phyloP scores from a whole-genome alignment of 1,140 invertebrate species.

The Leptinotarsa lineolata region DNA sequence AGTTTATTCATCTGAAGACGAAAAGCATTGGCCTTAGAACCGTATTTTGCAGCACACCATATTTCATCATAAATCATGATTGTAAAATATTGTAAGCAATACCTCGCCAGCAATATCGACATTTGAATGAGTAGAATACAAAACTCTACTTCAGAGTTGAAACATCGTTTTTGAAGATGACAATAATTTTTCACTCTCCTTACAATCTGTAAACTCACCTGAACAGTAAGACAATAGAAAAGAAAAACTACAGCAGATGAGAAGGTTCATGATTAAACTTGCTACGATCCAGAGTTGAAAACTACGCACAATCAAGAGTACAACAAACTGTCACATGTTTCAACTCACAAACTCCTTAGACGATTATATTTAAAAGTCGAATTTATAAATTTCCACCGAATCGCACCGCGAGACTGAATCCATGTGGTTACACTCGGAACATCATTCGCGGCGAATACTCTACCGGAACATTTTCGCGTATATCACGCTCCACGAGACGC shows the following conservation, averaged over 20 bases:
- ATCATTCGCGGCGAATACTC: background rate
- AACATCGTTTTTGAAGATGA: no score
- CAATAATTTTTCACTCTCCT: no score
- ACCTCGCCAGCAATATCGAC: background rate
- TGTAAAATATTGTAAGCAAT: background rate
- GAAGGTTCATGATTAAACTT: slow-evolving; percentile 16
- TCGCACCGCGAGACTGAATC: background rate
- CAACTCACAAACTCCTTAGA: background rate
- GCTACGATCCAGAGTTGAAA: slow-evolving; percentile 3
- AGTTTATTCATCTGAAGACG: background rate
- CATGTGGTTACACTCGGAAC: slow-evolving; percentile 4
- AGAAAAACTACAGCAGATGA: slow-evolving; percentile 21
- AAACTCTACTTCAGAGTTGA: no score
- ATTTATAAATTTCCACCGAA: no score
- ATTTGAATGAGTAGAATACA: background rate
- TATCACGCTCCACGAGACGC: slow-evolving; percentile 28
- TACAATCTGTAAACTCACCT: slow-evolving; percentile 19
- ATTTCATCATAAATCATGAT: background rate
- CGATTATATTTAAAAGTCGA: background rate
- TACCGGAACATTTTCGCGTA: background rate
- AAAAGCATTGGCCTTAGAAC: background rate
- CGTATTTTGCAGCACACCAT: background rate
- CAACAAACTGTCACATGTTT: slow-evolving; percentile 9
- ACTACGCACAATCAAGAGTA: background rate
- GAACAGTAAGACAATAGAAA: slow-evolving; percentile 18